These are phyloP conservation scores for Hylia prasina DNA, from an alignment of 2,113 vertebrate genomes.

Conservation along the genomic window DNA sequence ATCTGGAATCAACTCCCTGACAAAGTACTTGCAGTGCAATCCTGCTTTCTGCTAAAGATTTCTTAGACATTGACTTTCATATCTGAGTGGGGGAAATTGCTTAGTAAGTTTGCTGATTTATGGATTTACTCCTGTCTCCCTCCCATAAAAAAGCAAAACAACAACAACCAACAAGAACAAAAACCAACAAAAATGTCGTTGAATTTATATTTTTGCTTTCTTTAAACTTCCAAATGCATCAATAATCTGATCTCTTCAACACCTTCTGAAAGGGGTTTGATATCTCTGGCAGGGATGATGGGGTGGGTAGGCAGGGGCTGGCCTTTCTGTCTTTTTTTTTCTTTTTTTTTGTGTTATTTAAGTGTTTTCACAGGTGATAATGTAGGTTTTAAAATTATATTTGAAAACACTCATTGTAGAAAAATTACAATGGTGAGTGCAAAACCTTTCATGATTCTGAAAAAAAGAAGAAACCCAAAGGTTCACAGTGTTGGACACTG, in stretches of 20 bases:
- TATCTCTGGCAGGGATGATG: background rate
- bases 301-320: background rate
- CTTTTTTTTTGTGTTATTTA: background rate
- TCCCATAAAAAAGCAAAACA: background rate
- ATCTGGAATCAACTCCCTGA: background rate
- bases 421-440: background rate
- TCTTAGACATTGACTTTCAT: background rate
- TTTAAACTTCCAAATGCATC: background rate
- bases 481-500: background rate
- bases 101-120: background rate
- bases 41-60: constrained; percentile 19
- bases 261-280: background rate
- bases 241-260: background rate
- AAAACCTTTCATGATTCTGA: background rate
- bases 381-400: background rate
- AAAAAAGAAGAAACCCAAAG: background rate
- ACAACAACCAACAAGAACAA: background rate
- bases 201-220: background rate
- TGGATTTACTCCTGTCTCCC: background rate
- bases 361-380: background rate
- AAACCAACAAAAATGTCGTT: rapidly evolving
- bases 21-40: background rate
- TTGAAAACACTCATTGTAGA: background rate
- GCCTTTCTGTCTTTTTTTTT: background rate
- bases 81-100: background rate